phyloP scores from a whole-genome alignment of 2,113 vertebrate species.

The Elaphurus davidianus region DNA sequence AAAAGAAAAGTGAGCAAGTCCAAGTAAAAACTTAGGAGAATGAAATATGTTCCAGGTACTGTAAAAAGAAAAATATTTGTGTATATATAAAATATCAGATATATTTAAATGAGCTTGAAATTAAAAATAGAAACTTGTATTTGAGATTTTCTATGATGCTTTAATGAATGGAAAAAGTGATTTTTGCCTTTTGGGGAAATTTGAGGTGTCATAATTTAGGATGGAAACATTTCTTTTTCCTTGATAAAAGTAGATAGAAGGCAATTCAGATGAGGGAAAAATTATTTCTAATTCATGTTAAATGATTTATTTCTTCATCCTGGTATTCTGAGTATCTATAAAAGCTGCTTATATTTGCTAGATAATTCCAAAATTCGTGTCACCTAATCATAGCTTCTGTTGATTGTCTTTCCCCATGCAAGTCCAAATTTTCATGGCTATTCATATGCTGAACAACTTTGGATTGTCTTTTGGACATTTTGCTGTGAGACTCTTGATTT shows the following conservation, averaged over 20 bases:
- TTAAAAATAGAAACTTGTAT: background rate
- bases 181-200: background rate
- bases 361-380: background rate
- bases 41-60: background rate
- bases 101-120: background rate
- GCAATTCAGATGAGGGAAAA: background rate
- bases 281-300: background rate
- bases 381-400: background rate
- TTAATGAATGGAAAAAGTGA: background rate
- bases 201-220: background rate
- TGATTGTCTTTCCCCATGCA: background rate
- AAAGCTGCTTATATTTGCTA: background rate
- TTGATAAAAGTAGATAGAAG: background rate
- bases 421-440: background rate
- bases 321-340: background rate
- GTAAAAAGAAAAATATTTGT: background rate
- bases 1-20: background rate
- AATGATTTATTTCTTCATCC: background rate
- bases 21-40: background rate
- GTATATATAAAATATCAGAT: background rate
- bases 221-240: background rate
- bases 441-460: background rate
- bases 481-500: background rate
- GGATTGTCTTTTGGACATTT: background rate
- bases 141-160: background rate